These are phyloP conservation scores for Metaphire vulgaris DNA, from an alignment of 1,140 invertebrate species.

Conservation along the genomic window DNA sequence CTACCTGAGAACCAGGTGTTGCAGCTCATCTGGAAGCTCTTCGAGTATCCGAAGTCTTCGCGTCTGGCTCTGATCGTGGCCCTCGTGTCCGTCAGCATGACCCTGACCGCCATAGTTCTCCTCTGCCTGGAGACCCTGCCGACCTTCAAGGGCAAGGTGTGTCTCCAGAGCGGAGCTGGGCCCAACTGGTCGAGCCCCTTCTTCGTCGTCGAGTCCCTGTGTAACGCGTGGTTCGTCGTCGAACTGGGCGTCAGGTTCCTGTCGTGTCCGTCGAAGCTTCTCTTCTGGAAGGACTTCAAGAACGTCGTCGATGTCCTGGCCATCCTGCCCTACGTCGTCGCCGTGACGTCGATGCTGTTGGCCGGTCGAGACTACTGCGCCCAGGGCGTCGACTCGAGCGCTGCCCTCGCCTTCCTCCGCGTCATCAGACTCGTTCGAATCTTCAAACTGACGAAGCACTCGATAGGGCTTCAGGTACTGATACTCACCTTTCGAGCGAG, in stretches of 20 bases:
- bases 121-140: slow-evolving; percentile 51
- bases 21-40: slow-evolving; percentile 48
- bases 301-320: slow-evolving; percentile 55
- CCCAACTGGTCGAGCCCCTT: slow-evolving; percentile 43
- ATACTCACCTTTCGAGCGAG: slow-evolving; percentile 54
- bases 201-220: slow-evolving; percentile 49
- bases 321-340: slow-evolving; percentile 54
- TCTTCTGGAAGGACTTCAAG: slow-evolving; percentile 54
- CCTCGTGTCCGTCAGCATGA: slow-evolving; percentile 47
- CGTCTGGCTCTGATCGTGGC: slow-evolving; percentile 45
- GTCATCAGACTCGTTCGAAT: slow-evolving; percentile 48
- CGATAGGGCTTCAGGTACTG: slow-evolving; percentile 48
- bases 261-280: slow-evolving; percentile 50
- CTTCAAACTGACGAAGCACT: slow-evolving; percentile 54
- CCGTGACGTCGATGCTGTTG: slow-evolving; percentile 47
- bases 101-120: slow-evolving; percentile 47
- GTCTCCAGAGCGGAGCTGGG: slow-evolving; percentile 36
- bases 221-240: slow-evolving; percentile 55
- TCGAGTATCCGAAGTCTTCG: slow-evolving; percentile 52
- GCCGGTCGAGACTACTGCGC: slow-evolving; percentile 47
- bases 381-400: slow-evolving; percentile 48
- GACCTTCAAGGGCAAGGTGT: slow-evolving; percentile 28
- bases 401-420: slow-evolving; percentile 47
- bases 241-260: slow-evolving; percentile 52
- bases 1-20: slow-evolving; percentile 41